phyloP scores from a whole-genome alignment of 2,888 invertebrate species.

The Cantharis flavilabris region DNA sequence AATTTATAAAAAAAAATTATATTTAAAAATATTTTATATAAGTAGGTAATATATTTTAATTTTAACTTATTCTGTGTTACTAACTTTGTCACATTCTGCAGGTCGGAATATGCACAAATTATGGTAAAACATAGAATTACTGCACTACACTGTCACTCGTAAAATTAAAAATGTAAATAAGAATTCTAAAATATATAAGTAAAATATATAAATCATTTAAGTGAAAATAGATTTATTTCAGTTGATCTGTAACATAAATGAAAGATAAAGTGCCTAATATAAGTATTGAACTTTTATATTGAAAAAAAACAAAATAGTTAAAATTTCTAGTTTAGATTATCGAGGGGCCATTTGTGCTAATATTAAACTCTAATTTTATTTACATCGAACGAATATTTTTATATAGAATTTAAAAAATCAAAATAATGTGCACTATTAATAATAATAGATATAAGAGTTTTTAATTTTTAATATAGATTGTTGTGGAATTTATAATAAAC shows the following conservation, averaged over 20 bases:
- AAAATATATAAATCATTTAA: neutral
- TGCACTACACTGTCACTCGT: neutral
- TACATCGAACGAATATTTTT: neutral
- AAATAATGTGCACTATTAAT: neutral
- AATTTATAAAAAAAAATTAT: too few species aligned
- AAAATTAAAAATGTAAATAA: neutral
- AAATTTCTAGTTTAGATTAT: neutral
- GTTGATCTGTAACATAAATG: neutral
- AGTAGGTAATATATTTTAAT: neutral
- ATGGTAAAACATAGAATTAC: neutral
- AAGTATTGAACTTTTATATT: slow-evolving; percentile 1
- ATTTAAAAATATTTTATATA: too few species aligned
- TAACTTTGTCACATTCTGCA: slow-evolving; percentile 21
- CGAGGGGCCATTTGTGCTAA: neutral
- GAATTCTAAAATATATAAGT: neutral
- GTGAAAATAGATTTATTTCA: neutral
- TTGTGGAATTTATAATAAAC: neutral
- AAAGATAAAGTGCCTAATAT: neutral
- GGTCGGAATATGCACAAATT: slow-evolving; percentile 23
- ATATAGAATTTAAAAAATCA: neutral
- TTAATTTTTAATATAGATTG: neutral
- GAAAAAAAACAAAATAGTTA: neutral
- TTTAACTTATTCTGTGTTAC: neutral
- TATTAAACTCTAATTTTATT: neutral
- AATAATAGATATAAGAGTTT: neutral